Evolutionary conservation across 2,797 vertebrate genomes (phyloP), one percentile per base, ranked within the genome.

Genomic region (Ctenopoma multispine): DNA sequence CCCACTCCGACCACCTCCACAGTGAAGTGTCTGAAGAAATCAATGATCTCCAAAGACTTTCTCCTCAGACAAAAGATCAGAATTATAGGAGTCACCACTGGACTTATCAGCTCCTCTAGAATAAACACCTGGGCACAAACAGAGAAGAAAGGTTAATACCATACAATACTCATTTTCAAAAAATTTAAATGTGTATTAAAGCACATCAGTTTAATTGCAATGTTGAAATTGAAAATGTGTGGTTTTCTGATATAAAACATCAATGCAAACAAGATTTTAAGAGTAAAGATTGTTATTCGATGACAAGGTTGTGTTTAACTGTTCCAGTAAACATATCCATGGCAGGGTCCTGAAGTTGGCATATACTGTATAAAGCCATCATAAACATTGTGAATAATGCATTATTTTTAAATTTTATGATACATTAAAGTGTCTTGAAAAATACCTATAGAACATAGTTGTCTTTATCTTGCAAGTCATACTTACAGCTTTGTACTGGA

Each of bases 401-500:
- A 7, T 31, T 31, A 31, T 24, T 2, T 20, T 31, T 46, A 55
- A 10, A 14, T 34, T 34, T 47, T 20, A 21, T 27, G 41, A 21
- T 18, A 36, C n/a, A 31, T 31, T 31, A 31, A 31, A 31, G 4
- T 41, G 38, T 56, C 48, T 49, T 5, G 29, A 20, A 59, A 47
- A 60, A 34, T 2, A 2, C n/a, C 17, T 3, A 38, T 31, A 57
- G 11, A 27, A 49, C 41, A 41, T 6, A 11, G 18, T 50, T 24
- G 2, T 3, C 41, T 44, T 44, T 8, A 44, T 18, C 41, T 36
- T 17, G 3, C 36, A 29, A 20, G 44, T 36, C 47, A 27, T 78
- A 93, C 97, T 97, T 88, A 99, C 98, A 79, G 97, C 98, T 94
- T 99, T 99, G 94, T 99, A 99, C 90, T 99, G 98, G 93, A 99